Evolutionary conservation across 2,888 invertebrate species (phyloP), one percentile per base, ranked within the genome.

Genomic region (Latrodectus elegans): DNA sequence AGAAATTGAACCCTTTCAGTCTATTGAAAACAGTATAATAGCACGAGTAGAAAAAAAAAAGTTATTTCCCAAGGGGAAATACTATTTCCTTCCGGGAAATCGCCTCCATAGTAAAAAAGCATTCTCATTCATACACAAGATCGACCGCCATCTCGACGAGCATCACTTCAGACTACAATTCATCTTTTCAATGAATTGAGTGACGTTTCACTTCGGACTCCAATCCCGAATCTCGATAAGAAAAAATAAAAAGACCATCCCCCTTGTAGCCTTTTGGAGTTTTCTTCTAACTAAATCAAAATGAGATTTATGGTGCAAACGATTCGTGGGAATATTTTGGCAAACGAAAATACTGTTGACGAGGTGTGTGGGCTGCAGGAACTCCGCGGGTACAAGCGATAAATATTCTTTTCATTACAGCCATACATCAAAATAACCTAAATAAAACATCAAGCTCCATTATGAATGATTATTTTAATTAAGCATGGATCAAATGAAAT

Each of bases 101-200:
- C 60, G 60, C 6, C 60, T 60, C 14, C 60, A 60, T n/a, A 12
- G 60, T 60, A 60, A 60, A 60, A 14, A 12, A 60, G n/a, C 60
- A 60, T 15, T 60, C n/a, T n/a, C 12, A 60, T 60, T 60, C 60
- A 60, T 60, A 14, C 60, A 60, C 12, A 60, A 60, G 4, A 15
- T n/a, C 12, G n/a, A 6, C 60, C 60, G 60, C 60, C 60, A 60
- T 60, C 60, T 60, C 60, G 60, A n/a, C 60, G 60, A 60, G 60
- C 60, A 38, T 38, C 60, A 60, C 60, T 60, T 38, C 38, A 60
- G 60, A 60, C 10, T 11, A 60, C 60, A 60, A 60, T 60, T 15
- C 60, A n/a, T 15, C 60, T 60, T 60, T 60, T 60, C 60, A 60
- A 60, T 60, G 60, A n/a, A 60, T 60, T 60, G 60, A 60, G 38